Evolutionary conservation across 2,797 vertebrate species (phyloP), one percentile per base, ranked within the genome.

Genomic region (Semaprochilodus insignis): DNA sequence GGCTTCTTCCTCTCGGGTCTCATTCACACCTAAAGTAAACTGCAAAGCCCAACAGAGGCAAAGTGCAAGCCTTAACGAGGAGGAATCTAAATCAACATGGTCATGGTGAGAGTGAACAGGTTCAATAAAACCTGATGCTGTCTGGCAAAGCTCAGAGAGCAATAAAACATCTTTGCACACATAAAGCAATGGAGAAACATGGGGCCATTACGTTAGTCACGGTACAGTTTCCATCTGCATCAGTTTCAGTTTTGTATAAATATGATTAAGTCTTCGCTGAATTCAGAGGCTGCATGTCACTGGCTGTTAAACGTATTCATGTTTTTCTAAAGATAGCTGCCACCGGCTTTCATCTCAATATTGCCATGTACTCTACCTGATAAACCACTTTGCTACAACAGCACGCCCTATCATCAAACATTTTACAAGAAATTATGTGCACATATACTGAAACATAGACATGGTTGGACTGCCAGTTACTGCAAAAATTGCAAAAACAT

Each of bases 121-220:
- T 71, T 80, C 78, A 80, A 76, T 80, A 80, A 76, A 84, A 77
- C 72, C 72, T 80, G 77, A 83, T 80, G 63, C 74, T 75, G 40
- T 57, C 60, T 54, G 36, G 44, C 70, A 63, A 76, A 79, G 62
- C 77, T 79, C 78, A 67, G 71, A 73, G 31, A 51, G 62, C 71
- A 74, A 74, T 78, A 74, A 69, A 67, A 66, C 48, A 19, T 19
- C 52, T 70, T 25, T 27, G 54, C 67, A 54, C 72, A 70, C 21
- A 62, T 15, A 84, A 73, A 60, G 13, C 40, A 11, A 79, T 44
- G n/a, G 62, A 75, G 66, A 75, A 74, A 60, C 60, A 51, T 0
- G 4, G 14, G 14, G 36, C 74, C 63, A 80, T 80, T 60, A 59
- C 36, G 23, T 40, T 70, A 4, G 27, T 52, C 36, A 48, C 19